Percentiles rank a stretch among this genome's conserved stretches.
Conservation (phyloP, 2,113 vertebrate genomes). For the Myiopsitta monachus region DNA sequence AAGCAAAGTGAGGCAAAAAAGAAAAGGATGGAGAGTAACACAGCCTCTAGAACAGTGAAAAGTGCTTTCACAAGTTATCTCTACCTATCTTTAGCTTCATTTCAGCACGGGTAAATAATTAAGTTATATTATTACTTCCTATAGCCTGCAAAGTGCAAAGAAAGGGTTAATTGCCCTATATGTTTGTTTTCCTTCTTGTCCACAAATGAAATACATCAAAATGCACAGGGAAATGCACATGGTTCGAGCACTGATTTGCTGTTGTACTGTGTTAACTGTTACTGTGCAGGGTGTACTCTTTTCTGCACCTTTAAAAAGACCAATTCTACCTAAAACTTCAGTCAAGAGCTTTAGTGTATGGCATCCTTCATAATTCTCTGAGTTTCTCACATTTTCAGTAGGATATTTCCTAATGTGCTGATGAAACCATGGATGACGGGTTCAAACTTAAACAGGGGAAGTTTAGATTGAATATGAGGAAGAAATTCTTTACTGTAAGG, state of each 20-base stretch:
- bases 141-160: not conserved
- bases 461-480: too few relatives aligned
- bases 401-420: constrained; percentile 40
- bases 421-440: constrained; percentile 26
- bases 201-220: not conserved
- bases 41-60: not conserved
- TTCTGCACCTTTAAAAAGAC: not conserved
- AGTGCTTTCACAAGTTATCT: not conserved
- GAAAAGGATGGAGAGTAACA: not conserved
- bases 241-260: not conserved
- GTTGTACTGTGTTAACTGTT: not conserved
- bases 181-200: not conserved
- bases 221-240: not conserved
- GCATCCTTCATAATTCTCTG: not conserved
- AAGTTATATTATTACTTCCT: not conserved
- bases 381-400: constrained; percentile 20
- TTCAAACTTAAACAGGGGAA: too few relatives aligned
- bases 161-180: not conserved
- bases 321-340: not conserved
- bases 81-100: not conserved
- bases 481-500: too few relatives aligned
- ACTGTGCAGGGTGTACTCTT: not conserved
- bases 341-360: constrained; percentile 9
- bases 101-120: not conserved
- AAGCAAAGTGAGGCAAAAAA: not conserved